Percentiles rank a stretch among this genome's conserved stretches.
These are phyloP conservation scores for Athalia rosae DNA, from an alignment of 2,888 invertebrate species.

Conservation along the genomic window DNA sequence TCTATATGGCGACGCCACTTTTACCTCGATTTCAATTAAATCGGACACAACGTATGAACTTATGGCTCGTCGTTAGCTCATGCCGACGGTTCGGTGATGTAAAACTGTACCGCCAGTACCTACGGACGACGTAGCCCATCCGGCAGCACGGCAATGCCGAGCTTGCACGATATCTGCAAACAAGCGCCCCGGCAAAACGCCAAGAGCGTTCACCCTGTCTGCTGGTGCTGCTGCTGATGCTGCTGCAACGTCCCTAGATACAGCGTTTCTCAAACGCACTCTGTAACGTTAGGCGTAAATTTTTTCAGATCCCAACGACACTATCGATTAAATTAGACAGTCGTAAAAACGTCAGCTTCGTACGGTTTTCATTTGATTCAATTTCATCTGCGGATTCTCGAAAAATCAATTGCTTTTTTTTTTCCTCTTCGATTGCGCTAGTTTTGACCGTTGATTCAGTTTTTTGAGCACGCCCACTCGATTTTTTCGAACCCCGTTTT, in stretches of 20 bases:
- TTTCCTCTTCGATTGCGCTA: neutral
- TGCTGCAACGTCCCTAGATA: conserved; percentile 66
- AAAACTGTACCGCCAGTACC: conserved; percentile 21
- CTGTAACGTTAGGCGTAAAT: neutral
- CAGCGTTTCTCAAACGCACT: conserved; percentile 64
- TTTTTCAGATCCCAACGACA: neutral
- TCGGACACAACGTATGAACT: too few species aligned
- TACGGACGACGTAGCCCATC: neutral
- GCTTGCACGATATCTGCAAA: conserved; percentile 48
- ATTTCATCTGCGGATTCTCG: neutral
- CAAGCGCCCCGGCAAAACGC: conserved; percentile 44
- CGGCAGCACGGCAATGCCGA: conserved; percentile 16
- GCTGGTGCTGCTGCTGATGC: too few species aligned
- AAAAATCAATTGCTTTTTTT: neutral
- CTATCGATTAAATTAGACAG: too few species aligned
- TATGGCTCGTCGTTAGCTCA: too few species aligned
- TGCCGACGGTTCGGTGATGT: neutral
- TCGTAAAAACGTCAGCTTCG: neutral
- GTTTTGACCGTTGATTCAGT: too few species aligned
- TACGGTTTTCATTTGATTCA: neutral
- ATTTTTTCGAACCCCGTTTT: neutral
- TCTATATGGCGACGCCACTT: neutral
- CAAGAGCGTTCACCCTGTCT: conserved; percentile 68
- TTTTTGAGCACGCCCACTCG: too few species aligned
- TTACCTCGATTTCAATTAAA: too few species aligned